A percentile compares a stretch with the other conserved stretches of the same genome.
phyloP scores from a whole-genome alignment of 2,888 invertebrate genomes.

The Eristalinus aeneus region DNA sequence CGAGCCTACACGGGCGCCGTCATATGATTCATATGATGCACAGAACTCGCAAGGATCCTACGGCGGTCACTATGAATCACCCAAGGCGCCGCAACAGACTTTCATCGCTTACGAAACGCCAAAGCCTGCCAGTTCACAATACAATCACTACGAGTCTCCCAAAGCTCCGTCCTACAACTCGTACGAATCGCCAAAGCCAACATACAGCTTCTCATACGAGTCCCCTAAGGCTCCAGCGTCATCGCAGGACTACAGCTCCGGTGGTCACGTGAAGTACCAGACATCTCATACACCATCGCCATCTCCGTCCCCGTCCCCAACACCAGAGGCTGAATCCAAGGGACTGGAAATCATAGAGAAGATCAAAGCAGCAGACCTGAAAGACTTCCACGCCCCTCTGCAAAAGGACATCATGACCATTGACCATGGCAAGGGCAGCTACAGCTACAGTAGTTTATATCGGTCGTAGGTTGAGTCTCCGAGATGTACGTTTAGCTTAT shows the following conservation, averaged over 20 bases:
- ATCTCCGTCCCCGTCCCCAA: not conserved
- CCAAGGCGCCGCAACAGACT: not conserved
- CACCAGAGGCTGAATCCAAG: conserved; percentile 21
- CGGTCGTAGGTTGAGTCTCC: conserved; percentile 18
- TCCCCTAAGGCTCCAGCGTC: not conserved
- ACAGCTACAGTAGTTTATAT: conserved; percentile 78
- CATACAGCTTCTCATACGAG: not conserved
- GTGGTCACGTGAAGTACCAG: conserved; percentile 9
- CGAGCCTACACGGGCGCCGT: not conserved
- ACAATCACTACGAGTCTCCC: not conserved
- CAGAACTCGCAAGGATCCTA: not conserved
- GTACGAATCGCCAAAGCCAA: not conserved
- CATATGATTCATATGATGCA: conserved; percentile 10
- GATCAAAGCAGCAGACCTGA: conserved; percentile 17
- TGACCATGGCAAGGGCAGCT: conserved; percentile 79
- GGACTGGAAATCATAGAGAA: conserved; percentile 2
- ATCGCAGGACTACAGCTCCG: conserved; percentile 1
- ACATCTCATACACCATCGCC: not conserved
- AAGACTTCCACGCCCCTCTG: conserved; percentile 29
- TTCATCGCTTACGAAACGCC: conserved; percentile 8
- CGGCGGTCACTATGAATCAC: not conserved
- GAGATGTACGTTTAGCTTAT: not conserved
- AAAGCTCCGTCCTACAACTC: not conserved
- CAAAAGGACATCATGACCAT: conserved; percentile 72
- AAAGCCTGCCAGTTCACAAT: not conserved